Evolutionary conservation across 2,113 vertebrate species (phyloP).

Genomic region (Lycaon pictus): DNA sequence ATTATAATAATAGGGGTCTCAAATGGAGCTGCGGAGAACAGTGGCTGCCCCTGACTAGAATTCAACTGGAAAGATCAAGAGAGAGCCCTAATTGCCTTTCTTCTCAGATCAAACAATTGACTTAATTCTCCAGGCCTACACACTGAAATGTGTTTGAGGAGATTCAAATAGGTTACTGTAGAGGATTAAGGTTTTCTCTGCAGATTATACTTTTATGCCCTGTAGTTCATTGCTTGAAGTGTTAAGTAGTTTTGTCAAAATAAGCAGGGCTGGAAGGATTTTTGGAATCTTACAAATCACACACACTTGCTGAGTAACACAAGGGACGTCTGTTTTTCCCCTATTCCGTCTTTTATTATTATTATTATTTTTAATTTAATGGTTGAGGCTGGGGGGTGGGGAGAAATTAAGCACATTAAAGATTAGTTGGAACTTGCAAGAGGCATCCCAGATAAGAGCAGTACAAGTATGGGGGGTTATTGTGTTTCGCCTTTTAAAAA

Average conservation of each 20-base stretch:
- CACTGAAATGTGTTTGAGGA: conserved; percentile 81
- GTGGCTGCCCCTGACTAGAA: conserved; percentile 83
- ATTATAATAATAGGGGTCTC: conserved; percentile 80
- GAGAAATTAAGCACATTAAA: conserved; percentile 70
- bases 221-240: conserved; percentile 75
- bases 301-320: conserved; percentile 66
- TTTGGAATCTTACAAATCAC: conserved; percentile 80
- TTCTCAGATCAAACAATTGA: conserved; percentile 86
- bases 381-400: not conserved
- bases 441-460: conserved; percentile 68
- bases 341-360: not conserved
- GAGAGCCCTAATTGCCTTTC: conserved; percentile 85
- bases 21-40: conserved; percentile 74
- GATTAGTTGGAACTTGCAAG: conserved; percentile 76
- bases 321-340: not conserved
- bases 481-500: conserved; percentile 72
- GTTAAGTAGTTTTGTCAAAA: conserved; percentile 81
- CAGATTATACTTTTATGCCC: conserved; percentile 78
- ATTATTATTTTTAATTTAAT: conserved; percentile 27
- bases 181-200: conserved; percentile 72
- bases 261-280: conserved; percentile 74
- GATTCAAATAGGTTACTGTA: conserved; percentile 80
- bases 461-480: not conserved
- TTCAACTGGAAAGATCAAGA: conserved; percentile 87
- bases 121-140: conserved; percentile 83